Evolutionary conservation across 2,113 vertebrate genomes (phyloP).

Genomic region (Heteronetta atricapilla): DNA sequence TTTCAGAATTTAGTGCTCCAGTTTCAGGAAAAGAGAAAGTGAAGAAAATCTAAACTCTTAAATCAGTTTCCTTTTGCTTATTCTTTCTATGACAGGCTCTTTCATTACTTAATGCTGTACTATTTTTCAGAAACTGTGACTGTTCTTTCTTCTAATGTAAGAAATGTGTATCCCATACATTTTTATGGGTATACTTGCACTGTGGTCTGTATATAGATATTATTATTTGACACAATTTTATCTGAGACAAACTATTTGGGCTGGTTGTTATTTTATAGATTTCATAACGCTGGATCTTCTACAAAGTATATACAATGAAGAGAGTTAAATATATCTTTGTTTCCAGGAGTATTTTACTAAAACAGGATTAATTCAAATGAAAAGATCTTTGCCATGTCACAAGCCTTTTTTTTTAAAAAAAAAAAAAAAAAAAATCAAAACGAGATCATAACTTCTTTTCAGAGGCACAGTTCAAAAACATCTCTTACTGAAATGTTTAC

Average conservation of each 20-base stretch:
- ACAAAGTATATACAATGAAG: neutral
- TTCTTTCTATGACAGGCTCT: neutral
- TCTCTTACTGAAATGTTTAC: neutral
- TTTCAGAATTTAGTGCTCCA: neutral
- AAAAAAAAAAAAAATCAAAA: too few relatives aligned
- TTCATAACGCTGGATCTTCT: neutral
- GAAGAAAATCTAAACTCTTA: neutral
- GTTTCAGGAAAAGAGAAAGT: neutral
- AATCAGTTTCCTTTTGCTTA: neutral
- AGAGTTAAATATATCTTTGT: neutral
- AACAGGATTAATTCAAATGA: neutral
- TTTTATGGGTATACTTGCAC: neutral
- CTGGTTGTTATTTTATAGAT: neutral
- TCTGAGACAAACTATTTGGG: neutral
- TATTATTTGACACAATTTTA: neutral
- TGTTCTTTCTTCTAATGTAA: neutral
- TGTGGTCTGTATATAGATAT: neutral
- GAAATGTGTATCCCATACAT: neutral
- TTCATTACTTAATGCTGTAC: neutral
- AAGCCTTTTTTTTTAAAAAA: too few relatives aligned
- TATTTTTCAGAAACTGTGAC: neutral
- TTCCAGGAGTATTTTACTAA: neutral
- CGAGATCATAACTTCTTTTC: neutral
- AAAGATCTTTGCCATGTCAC: neutral
- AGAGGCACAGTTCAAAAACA: neutral